A percentile compares a stretch with the other conserved stretches of the same genome.
Conservation (phyloP, 1,140 invertebrate genomes). For the Zaprionus nigranus region DNA sequence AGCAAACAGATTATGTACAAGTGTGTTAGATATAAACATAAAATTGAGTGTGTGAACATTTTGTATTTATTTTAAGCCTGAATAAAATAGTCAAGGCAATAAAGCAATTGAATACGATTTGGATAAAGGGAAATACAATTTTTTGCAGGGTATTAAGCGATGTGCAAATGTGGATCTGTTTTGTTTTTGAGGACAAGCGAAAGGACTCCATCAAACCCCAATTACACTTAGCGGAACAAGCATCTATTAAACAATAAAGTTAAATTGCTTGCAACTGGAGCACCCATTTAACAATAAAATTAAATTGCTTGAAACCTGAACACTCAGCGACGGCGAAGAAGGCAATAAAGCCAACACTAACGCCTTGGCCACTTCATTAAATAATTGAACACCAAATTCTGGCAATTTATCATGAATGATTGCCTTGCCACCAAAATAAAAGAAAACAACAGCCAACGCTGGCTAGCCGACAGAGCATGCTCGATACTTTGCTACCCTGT, state of each 20-base stretch:
- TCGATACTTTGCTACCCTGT: not conserved
- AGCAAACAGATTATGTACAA: not conserved
- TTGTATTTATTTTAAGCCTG: not conserved
- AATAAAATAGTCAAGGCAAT: not conserved
- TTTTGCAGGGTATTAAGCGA: not conserved
- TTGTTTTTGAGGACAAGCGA: not conserved
- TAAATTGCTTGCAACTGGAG: slow-evolving; percentile 61
- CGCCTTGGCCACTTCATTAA: slow-evolving; percentile 63
- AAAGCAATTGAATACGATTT: not conserved
- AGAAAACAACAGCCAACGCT: not conserved
- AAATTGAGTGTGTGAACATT: not conserved
- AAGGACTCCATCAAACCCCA: not conserved
- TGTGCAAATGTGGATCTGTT: too few relatives aligned
- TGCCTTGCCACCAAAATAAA: slow-evolving; percentile 35
- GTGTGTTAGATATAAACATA: not conserved
- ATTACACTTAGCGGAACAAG: not conserved
- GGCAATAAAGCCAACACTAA: slow-evolving; percentile 29
- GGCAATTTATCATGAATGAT: slow-evolving; percentile 77
- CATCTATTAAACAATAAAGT: slow-evolving; percentile 32
- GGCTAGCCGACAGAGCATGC: not conserved
- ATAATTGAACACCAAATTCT: slow-evolving; percentile 73
- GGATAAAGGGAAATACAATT: not conserved
- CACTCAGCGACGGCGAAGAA: slow-evolving; percentile 14
- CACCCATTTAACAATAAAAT: slow-evolving; percentile 37
- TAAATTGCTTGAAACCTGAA: slow-evolving; percentile 62